Evolutionary conservation across 2,113 vertebrate genomes (phyloP), one percentile per base, ranked within the genome.

Genomic region (Pogonocichla stellata): DNA sequence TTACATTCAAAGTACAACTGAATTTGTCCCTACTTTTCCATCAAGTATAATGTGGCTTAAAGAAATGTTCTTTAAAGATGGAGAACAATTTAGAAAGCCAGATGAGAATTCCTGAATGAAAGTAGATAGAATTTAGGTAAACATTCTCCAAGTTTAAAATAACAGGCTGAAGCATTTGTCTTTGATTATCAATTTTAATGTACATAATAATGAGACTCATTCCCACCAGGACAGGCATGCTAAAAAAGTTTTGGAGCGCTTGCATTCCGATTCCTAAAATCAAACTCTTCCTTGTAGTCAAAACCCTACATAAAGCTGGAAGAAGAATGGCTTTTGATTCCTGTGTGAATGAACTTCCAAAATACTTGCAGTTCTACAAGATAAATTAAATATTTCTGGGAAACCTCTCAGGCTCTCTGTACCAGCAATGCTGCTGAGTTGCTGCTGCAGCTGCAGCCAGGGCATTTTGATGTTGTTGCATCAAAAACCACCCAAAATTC

Each of bases 11-110:
- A 97, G 69, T 61, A 81, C 81, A 83, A 86, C 86, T 74, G 95
- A 93, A 65, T 95, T 83, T 92, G 86, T 88, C 92, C 93, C 93
- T 88, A 38, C 74, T 90, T 96, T 96, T 95, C 97, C 86, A 92
- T 86, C 77, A 83, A 94, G 80, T 40, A 43, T 58, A 75, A 80
- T 29, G 34, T 86, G 89, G 95, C 90, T 86, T 88, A 31, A 91
- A 93, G 80, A 86, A 92, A 95, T 6, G 82, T 51, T 77, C 23
- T 17, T 45, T 89, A 48, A 87, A 93, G 77, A 86, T 57, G 74
- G 72, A 89, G 53, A 67, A 69, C 29, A 7, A 54, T n/a, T 92
- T 45, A 80, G 75, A 87, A 53, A 74, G 78, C 54, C 42, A 62
- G 83, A 71, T 40, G 75, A 95, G 71, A 94, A 67, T 95, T 84